Percentiles rank a stretch among this genome's conserved stretches.
Conservation (phyloP, 2,888 invertebrate genomes). For the Aquatica leii region DNA sequence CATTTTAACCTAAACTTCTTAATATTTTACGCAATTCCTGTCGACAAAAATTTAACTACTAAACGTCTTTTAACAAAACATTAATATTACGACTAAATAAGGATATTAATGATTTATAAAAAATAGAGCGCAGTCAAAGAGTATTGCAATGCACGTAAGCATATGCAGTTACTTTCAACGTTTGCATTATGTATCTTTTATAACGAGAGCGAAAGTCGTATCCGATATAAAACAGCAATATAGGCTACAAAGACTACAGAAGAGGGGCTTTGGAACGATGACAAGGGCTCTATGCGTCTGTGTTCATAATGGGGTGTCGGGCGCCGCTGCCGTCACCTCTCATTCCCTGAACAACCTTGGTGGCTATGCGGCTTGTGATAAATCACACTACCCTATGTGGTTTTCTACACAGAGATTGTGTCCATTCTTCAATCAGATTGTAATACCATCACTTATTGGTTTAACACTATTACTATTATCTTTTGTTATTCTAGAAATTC, state of each 20-base stretch:
- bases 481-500: too few relatives aligned
- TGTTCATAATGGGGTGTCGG: conserved; percentile 26
- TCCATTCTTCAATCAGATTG: conserved; percentile 23
- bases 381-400: conserved; percentile 29
- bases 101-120: too few relatives aligned
- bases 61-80: too few relatives aligned
- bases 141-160: not conserved
- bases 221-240: conserved; percentile 21
- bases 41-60: too few relatives aligned
- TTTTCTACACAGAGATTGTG: conserved; percentile 25
- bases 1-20: too few relatives aligned
- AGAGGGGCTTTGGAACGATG: conserved; percentile 24
- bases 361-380: conserved; percentile 28
- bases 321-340: conserved; percentile 25
- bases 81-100: too few relatives aligned
- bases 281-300: conserved; percentile 28
- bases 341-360: conserved; percentile 14
- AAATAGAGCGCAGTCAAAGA: too few relatives aligned
- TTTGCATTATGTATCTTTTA: conserved; percentile 15
- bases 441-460: not conserved
- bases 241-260: not conserved
- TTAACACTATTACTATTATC: too few relatives aligned
- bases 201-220: conserved; percentile 20
- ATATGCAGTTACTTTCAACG: conserved; percentile 15
- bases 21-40: too few relatives aligned